Percentiles rank a stretch among this genome's conserved stretches.
These are phyloP conservation scores for Adela reaumurella DNA, from an alignment of 2,888 invertebrate species.

Conservation along the genomic window DNA sequence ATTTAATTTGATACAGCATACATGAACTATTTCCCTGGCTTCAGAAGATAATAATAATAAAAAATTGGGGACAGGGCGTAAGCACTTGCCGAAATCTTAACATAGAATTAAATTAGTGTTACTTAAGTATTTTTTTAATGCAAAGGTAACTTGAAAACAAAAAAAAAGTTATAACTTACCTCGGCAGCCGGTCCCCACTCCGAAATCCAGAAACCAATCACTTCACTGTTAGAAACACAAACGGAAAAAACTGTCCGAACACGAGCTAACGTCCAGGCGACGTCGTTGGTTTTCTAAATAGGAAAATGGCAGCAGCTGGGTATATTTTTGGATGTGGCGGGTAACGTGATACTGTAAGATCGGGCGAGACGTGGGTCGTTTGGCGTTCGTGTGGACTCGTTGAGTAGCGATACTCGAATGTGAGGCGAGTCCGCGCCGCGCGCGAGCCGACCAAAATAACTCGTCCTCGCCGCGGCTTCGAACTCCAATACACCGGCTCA, in stretches of 20 bases:
- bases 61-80: too few relatives aligned
- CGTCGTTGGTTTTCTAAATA: neutral
- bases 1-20: too few relatives aligned
- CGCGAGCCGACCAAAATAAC: neutral
- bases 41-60: too few relatives aligned
- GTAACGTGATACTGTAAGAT: slow-evolving; percentile 11
- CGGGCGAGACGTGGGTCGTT: slow-evolving; percentile 2
- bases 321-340: slow-evolving; percentile 10
- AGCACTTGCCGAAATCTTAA: too few relatives aligned
- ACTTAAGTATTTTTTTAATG: too few relatives aligned
- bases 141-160: too few relatives aligned
- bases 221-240: neutral
- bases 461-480: neutral
- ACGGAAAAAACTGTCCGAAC: neutral
- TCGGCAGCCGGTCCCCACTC: neutral
- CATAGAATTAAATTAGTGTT: too few relatives aligned
- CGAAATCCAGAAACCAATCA: neutral
- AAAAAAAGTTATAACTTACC: neutral
- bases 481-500: neutral
- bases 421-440: slow-evolving; percentile 4
- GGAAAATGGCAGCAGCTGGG: slow-evolving; percentile 9
- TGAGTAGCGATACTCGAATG: slow-evolving; percentile 10
- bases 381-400: slow-evolving; percentile 7
- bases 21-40: too few relatives aligned
- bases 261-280: neutral